Evolutionary conservation across 2,797 vertebrate genomes (phyloP).

Genomic region (Falco biarmicus): DNA sequence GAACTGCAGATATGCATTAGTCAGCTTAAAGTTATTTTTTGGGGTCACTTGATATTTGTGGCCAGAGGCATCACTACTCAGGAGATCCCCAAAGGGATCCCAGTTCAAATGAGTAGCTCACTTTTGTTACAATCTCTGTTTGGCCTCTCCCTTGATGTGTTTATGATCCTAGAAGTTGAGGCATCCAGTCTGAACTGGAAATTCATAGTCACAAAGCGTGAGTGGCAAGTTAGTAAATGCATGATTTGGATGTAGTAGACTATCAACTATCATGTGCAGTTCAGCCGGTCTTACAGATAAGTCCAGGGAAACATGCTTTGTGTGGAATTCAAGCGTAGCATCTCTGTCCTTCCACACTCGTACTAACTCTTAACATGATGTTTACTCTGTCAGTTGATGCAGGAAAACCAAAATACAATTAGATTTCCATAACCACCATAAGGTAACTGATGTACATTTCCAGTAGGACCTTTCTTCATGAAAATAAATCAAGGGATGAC

Average conservation of each 20-base stretch:
- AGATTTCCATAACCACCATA: background rate
- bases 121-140: background rate
- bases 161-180: background rate
- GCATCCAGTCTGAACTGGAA: background rate
- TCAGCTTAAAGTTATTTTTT: background rate
- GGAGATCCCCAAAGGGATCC: background rate
- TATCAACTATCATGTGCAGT: background rate
- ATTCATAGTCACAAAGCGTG: background rate
- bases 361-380: background rate
- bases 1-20: background rate
- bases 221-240: background rate
- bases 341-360: background rate
- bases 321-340: background rate
- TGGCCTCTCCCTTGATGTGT: background rate
- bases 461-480: background rate
- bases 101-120: background rate
- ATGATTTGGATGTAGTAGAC: background rate
- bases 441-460: background rate
- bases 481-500: background rate
- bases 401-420: background rate
- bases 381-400: rapidly evolving
- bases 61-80: background rate
- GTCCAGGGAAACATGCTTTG: background rate
- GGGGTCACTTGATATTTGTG: background rate
- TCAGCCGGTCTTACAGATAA: background rate